Conservation (phyloP, 2,797 vertebrate genomes). For the Leucoraja ocellata region DNA sequence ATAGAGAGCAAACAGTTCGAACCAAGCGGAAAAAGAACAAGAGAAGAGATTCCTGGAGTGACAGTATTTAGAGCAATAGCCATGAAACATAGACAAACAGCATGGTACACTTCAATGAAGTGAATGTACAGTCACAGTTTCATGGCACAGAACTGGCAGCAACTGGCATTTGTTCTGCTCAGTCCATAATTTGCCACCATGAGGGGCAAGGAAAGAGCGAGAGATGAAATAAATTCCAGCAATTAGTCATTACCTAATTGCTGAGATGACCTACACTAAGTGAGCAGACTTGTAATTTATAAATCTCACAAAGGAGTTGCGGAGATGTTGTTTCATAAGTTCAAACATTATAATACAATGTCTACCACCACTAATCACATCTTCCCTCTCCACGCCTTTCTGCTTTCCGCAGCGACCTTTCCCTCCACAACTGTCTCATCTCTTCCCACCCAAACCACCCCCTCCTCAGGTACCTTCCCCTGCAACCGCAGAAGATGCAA, state of each 20-base stretch:
- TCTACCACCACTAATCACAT: background rate
- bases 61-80: background rate
- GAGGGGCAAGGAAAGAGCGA: background rate
- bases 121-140: background rate
- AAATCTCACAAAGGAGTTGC: background rate
- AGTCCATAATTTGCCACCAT: background rate
- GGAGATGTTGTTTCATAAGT: background rate
- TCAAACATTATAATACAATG: background rate
- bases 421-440: too few species aligned
- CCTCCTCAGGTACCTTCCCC: too few species aligned
- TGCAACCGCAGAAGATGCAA: too few species aligned
- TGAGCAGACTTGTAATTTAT: background rate
- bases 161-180: background rate
- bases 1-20: background rate
- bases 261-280: background rate
- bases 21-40: background rate
- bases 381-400: too few species aligned
- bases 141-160: background rate
- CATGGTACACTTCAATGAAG: background rate
- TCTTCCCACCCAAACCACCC: too few species aligned
- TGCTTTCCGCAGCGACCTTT: too few species aligned
- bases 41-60: background rate
- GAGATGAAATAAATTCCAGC: background rate
- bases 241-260: background rate
- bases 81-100: background rate